Percentiles rank a stretch among this genome's conserved stretches.
Evolutionary conservation across 2,113 vertebrate genomes (phyloP).

Genomic region (Ceyx margarethae): DNA sequence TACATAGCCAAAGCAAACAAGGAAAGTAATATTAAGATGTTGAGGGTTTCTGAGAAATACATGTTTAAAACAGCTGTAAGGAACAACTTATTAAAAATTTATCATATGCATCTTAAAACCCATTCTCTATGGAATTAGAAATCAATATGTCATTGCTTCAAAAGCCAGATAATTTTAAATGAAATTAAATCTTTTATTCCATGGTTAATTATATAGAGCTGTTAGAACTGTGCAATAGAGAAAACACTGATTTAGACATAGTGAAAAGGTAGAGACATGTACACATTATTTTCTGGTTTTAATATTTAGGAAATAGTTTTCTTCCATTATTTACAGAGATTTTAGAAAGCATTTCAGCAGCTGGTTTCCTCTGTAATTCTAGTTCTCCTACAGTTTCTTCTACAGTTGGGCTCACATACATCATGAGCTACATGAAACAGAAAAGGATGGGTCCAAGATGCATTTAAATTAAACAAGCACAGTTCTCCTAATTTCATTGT

Average conservation of each 20-base stretch:
- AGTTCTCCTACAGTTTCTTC: neutral
- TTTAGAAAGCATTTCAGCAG: neutral
- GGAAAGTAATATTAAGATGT: neutral
- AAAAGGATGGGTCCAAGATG: neutral
- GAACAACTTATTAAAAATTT: slow-evolving; percentile 5
- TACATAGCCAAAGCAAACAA: neutral
- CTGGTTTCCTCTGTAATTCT: neutral
- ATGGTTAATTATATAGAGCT: neutral
- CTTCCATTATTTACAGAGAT: neutral
- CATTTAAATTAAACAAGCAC: neutral
- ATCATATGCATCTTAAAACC: neutral
- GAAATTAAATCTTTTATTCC: neutral
- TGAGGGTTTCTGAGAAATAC: neutral
- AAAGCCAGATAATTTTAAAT: neutral
- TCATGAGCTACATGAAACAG: neutral
- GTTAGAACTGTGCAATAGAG: neutral
- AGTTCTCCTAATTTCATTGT: neutral
- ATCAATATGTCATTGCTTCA: neutral
- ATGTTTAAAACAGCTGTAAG: neutral
- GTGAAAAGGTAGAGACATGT: neutral
- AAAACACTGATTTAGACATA: neutral
- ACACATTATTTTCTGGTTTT: accelerated
- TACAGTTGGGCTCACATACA: neutral
- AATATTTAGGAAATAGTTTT: neutral
- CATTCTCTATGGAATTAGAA: neutral